These are phyloP conservation scores for Scaptomyza parva DNA, from an alignment of 2,888 invertebrate genomes.

Conservation along the genomic window DNA sequence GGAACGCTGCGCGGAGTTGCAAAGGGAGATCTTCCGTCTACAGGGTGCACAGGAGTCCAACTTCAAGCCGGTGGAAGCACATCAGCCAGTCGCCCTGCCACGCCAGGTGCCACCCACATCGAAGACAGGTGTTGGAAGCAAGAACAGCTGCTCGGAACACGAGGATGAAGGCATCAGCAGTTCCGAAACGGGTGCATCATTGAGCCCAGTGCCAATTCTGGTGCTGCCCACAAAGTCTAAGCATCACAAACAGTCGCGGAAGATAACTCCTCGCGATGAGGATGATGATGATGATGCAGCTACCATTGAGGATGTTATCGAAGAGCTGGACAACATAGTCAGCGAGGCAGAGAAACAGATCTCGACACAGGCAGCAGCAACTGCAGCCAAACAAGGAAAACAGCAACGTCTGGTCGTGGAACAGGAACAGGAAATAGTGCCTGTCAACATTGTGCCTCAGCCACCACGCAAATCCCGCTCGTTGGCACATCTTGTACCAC, in stretches of 20 bases:
- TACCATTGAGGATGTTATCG: slow-evolving; percentile 94
- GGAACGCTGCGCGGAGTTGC: slow-evolving; percentile 90
- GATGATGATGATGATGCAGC: slow-evolving; percentile 86
- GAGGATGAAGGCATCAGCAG: slow-evolving; percentile 96
- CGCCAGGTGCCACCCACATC: slow-evolving; percentile 81
- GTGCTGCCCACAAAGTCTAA: slow-evolving; percentile 78
- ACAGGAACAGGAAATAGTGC: slow-evolving; percentile 89
- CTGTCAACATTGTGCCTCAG: slow-evolving; percentile 91
- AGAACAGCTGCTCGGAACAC: slow-evolving; percentile 89
- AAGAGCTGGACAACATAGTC: slow-evolving; percentile 93
- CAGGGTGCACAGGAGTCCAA: slow-evolving; percentile 85
- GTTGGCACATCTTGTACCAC: slow-evolving; percentile 89
- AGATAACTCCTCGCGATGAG: slow-evolving; percentile 15
- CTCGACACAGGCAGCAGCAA: slow-evolving; percentile 45
- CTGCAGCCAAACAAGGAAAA: slow-evolving; percentile 67
- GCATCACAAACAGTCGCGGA: slow-evolving; percentile 71
- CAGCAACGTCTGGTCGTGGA: slow-evolving; percentile 43
- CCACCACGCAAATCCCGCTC: slow-evolving; percentile 92
- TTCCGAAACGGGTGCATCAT: slow-evolving; percentile 89
- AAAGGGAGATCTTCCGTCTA: slow-evolving; percentile 88
- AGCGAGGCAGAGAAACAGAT: slow-evolving; percentile 92
- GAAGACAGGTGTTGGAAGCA: slow-evolving; percentile 63
- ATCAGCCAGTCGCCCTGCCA: slow-evolving; percentile 82
- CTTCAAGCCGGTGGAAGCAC: slow-evolving; percentile 83
- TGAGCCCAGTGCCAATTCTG: slow-evolving; percentile 88